Evolutionary conservation across 2,888 invertebrate genomes (phyloP), one percentile per base, ranked within the genome.

Genomic region (Drosophila suboccidentalis): DNA sequence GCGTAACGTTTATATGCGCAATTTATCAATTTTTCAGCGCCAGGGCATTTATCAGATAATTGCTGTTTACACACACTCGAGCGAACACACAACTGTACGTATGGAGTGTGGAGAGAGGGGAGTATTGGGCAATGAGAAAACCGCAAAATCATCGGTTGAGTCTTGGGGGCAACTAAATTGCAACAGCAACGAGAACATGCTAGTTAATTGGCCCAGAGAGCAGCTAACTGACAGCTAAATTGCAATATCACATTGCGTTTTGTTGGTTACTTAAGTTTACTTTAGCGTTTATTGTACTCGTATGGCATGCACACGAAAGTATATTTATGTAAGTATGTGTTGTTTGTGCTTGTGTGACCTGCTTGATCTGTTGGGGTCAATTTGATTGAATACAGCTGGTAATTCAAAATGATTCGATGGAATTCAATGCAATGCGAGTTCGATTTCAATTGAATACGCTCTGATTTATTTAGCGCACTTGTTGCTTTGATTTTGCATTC

Each of bases 21-120:
- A 89, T 84, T 84, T 84, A 84, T 84, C 84, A 87, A 84, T 87
- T 89, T 84, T 84, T 89, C 84, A 84, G 84, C 87, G 84, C 84
- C 84, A 57, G 74, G 81, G 75, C 78, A 89, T 89, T 84, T 84
- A 84, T 89, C 89, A 74, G 89, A 89, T 84, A 84, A 84, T 84
- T 84, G 84, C 81, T 84, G 87, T 89, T 84, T 89, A 67, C 89
- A 87, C 89, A 89, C 87, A 87, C 69, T 70, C 63, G 60, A 61
- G 22, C 67, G 72, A 39, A 63, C 66, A 70, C 43, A 50, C 49
- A 49, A 13, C 19, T 26, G 39, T 17, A 36, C 34, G 66, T 58
- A 17, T 15, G 51, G 46, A 19, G 53, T 44, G 58, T 50, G 13
- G 11, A 3, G 13, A 36, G 11, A 4, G n/a, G n/a, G 38, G 34